Evolutionary conservation across 1,140 invertebrate genomes (phyloP).

Genomic region (Pogonus chalceus): DNA sequence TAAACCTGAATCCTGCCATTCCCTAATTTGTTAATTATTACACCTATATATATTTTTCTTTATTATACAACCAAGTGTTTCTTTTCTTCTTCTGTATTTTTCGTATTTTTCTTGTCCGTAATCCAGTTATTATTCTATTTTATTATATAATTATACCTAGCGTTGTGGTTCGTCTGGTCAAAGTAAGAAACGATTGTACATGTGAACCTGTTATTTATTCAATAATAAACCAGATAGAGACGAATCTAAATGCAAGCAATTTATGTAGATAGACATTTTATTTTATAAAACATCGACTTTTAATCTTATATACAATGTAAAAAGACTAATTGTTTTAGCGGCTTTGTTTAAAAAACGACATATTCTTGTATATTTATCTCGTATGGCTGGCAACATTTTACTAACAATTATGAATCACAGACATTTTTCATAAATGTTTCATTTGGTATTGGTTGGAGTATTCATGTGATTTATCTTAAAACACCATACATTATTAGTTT

Average conservation of each 20-base stretch:
- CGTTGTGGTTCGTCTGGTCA: not conserved
- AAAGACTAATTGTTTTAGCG: slow-evolving; percentile 6
- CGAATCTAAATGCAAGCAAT: slow-evolving; percentile 5
- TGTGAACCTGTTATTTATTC: slow-evolving; percentile 2
- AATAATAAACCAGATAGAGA: not conserved
- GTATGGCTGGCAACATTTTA: not conserved
- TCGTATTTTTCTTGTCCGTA: not conserved
- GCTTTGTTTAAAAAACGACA: slow-evolving; percentile 4
- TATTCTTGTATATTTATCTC: slow-evolving; percentile 4
- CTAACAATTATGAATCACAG: too few species aligned
- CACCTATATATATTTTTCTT: not conserved
- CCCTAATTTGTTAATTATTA: too few species aligned
- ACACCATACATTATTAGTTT: too few species aligned
- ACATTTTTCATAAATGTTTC: too few species aligned
- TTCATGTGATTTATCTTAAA: too few species aligned
- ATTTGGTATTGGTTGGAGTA: too few species aligned
- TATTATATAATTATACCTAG: not conserved
- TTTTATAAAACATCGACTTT: slow-evolving; percentile 3
- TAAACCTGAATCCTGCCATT: not conserved
- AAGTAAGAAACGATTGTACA: not conserved
- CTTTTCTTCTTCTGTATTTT: not conserved
- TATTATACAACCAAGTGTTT: not conserved
- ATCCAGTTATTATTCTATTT: not conserved
- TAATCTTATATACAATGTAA: slow-evolving; percentile 5
- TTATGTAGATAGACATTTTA: slow-evolving; percentile 1